phyloP scores from a whole-genome alignment of 2,113 vertebrate genomes.

The Meles meles region DNA sequence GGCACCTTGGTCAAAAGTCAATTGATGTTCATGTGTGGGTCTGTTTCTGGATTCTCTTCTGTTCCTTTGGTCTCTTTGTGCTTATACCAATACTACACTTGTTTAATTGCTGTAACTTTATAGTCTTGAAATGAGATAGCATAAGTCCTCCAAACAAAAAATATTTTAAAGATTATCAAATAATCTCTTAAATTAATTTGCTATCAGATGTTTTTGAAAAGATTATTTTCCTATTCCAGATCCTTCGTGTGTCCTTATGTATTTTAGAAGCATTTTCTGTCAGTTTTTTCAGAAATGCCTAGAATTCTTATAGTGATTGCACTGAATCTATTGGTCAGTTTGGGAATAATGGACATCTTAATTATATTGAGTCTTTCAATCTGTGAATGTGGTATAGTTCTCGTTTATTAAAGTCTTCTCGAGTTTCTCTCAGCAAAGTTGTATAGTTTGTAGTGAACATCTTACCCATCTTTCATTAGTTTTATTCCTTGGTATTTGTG shows the following conservation, averaged over 20 bases:
- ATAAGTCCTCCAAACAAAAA: background rate
- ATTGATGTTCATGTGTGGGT: background rate
- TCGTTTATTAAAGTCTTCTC: background rate
- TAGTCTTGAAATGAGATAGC: background rate
- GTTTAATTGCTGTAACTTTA: background rate
- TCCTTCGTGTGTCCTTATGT: background rate
- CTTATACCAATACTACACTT: background rate
- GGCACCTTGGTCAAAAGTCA: background rate
- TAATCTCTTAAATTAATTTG: background rate
- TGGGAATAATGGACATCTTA: background rate
- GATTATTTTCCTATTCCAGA: background rate
- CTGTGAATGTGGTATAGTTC: background rate
- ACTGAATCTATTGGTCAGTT: background rate
- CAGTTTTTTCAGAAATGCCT: background rate
- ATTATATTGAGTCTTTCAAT: background rate
- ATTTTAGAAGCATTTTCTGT: background rate
- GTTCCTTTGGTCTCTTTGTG: background rate
- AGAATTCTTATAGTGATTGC: background rate
- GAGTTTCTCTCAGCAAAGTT: background rate
- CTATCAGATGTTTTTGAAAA: background rate
- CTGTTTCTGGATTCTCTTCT: background rate
- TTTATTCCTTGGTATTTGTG: conserved; percentile 13
- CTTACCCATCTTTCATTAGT: background rate
- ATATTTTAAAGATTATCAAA: background rate
- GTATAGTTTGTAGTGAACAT: background rate